Conservation (phyloP, 2,797 vertebrate genomes). For the Glossophaga mutica region DNA sequence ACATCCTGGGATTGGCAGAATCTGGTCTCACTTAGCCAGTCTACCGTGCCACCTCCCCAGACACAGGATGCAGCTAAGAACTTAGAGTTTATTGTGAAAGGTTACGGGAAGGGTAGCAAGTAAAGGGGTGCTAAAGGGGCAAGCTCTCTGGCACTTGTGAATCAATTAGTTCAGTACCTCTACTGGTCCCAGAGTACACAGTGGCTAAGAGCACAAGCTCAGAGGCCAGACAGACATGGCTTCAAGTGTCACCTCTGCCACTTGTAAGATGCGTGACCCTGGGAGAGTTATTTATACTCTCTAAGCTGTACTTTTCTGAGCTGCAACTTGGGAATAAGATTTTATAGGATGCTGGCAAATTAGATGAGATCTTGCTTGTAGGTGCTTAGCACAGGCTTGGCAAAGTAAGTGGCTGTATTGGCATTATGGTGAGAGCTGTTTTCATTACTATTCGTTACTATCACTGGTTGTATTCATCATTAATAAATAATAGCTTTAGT, state of each 20-base stretch:
- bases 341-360: not conserved
- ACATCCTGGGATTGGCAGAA: not conserved
- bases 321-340: too few species aligned
- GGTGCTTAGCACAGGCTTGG: not conserved
- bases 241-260: not conserved
- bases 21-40: not conserved
- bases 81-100: not conserved
- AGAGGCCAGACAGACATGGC: accelerated
- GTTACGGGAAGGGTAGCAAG: not conserved
- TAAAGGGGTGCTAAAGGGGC: not conserved
- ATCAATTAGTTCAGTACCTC: not conserved
- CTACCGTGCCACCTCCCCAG: not conserved
- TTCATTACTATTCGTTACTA: not conserved
- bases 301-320: not conserved
- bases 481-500: not conserved
- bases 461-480: not conserved
- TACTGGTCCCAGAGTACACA: not conserved
- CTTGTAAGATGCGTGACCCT: not conserved
- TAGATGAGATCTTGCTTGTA: not conserved
- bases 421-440: not conserved
- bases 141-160: not conserved
- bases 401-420: accelerated
- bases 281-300: not conserved
- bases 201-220: not conserved
- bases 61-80: not conserved